Evolutionary conservation across 2,797 vertebrate species (phyloP), one percentile per base, ranked within the genome.

Genomic region (Hippocampus kuda): DNA sequence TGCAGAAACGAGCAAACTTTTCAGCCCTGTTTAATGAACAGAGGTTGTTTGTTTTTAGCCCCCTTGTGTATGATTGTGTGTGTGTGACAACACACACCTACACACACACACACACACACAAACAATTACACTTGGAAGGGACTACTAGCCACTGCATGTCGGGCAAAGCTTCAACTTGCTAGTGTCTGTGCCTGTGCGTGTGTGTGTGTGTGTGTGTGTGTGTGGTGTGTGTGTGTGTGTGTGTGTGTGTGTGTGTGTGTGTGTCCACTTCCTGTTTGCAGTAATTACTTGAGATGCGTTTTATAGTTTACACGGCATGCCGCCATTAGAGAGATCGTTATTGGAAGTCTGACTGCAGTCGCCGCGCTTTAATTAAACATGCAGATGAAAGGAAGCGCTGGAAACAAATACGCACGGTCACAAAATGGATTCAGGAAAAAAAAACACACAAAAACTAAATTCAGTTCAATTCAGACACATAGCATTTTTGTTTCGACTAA

Each of bases 1-100:
- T 71, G 75, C 72, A 66, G 67, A 22, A 68, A 70, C 67, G 77
- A 78, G 75, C 67, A 69, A 64, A 71, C 73, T 76, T 81, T 80
- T 66, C 22, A 65, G 72, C 75, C 51, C 51, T 0, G 67, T 73
- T 81, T 53, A 64, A 42, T 54, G 61, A 75, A 73, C 73, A 68
- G 70, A 70, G 34, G 27, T 68, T 79, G 60, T 82, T 76, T 73
- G 68, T 76, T 81, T 79, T 67, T 65, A 5, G 38, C 62, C 49
- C 75, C 75, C 69, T 24, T 20, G 65, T 59, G 66, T 67, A 26
- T 60, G 27, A 66, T 68, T 74, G 74, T 70, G 65, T 75, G 22
- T 77, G 16, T 16, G 46, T 49, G 13, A 74, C 83, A 81, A 84
- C 80, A 82, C 80, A 71, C 15, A 61, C 53, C 54, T 34, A 71